phyloP scores from a whole-genome alignment of 2,113 vertebrate species.

The Myotis lucifugus region DNA sequence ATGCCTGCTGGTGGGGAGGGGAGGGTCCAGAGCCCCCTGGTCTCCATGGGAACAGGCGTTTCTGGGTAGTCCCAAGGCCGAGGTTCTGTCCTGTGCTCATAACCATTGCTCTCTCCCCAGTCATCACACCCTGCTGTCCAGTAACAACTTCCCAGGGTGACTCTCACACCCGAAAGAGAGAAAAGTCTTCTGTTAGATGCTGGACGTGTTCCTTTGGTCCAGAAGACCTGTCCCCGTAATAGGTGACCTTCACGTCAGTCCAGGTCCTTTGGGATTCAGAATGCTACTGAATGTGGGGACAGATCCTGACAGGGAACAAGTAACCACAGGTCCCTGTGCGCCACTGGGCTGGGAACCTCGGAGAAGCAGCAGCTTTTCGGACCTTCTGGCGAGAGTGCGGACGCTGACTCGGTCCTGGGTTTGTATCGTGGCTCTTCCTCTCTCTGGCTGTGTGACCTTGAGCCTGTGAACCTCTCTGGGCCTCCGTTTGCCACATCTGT shows the following conservation, averaged over 20 bases:
- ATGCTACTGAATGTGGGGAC: background rate
- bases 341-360: background rate
- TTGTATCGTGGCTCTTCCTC: background rate
- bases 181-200: background rate
- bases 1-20: background rate
- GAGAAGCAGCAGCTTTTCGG: background rate
- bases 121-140: background rate
- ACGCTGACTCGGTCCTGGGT: background rate
- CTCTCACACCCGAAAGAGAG: background rate
- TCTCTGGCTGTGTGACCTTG: background rate
- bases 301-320: background rate
- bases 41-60: background rate
- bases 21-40: background rate
- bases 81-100: background rate
- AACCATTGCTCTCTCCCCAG: background rate
- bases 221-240: background rate
- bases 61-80: background rate
- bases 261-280: background rate
- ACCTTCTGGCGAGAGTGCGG: background rate
- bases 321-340: background rate
- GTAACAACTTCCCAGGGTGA: background rate
- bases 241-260: background rate
- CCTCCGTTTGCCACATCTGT: background rate
- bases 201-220: background rate
- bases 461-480: background rate